Percentiles rank a stretch among this genome's conserved stretches.
Conservation (phyloP, 2,888 invertebrate genomes). For the Heliconius erato region DNA sequence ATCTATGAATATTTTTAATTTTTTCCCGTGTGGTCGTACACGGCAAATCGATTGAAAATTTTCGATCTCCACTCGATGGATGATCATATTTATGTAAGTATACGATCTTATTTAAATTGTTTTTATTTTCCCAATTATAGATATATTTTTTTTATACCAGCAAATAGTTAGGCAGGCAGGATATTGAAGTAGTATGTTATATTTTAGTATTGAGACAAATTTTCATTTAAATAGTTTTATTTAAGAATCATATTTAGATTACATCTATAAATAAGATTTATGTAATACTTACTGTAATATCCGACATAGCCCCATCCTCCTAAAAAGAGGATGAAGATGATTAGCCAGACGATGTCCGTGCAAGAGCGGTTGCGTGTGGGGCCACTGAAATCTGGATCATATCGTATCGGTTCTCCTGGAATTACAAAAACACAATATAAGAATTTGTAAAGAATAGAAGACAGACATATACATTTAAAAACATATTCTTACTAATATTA, state of each 20-base stretch:
- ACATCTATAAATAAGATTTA: not conserved
- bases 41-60: too few species aligned
- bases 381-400: conserved; percentile 92
- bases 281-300: conserved; percentile 87
- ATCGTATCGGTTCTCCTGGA: conserved; percentile 90
- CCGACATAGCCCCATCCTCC: conserved; percentile 92
- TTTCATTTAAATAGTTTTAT: not conserved
- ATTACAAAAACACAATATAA: conserved; percentile 53
- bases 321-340: conserved; percentile 92
- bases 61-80: too few species aligned
- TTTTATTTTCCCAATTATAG: too few species aligned
- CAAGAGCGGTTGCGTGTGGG: conserved; percentile 93
- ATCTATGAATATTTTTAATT: too few species aligned
- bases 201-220: too few species aligned
- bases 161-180: too few species aligned
- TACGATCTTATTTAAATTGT: too few species aligned
- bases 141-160: too few species aligned
- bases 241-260: not conserved
- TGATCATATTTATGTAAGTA: too few species aligned
- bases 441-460: too few species aligned
- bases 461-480: not conserved
- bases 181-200: too few species aligned
- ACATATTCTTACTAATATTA: not conserved
- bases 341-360: conserved; percentile 95
- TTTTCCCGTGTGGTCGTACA: too few species aligned